phyloP scores from a whole-genome alignment of 2,797 vertebrate genomes.

The Labeo calbasu region DNA sequence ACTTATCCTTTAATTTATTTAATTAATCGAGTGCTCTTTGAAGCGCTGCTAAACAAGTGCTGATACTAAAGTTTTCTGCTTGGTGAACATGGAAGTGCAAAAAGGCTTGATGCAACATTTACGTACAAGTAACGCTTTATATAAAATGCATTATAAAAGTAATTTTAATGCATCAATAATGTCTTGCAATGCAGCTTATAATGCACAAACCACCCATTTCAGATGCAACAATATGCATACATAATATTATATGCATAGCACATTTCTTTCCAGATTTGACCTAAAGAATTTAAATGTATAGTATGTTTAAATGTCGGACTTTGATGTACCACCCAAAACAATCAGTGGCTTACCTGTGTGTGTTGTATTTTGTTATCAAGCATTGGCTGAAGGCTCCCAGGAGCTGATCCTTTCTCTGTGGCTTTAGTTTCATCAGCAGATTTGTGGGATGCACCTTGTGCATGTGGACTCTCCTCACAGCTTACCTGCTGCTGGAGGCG shows the following conservation, averaged over 20 bases:
- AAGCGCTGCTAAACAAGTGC: no score
- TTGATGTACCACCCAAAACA: not conserved
- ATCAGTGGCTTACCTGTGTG: slow-evolving; percentile 28
- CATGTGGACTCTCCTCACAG: slow-evolving; percentile 18
- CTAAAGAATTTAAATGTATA: not conserved
- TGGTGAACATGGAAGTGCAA: not conserved
- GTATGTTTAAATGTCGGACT: not conserved
- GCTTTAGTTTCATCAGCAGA: slow-evolving; percentile 28
- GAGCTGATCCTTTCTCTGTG: not conserved
- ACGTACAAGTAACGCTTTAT: not conserved
- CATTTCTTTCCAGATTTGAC: not conserved
- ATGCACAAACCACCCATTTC: no score
- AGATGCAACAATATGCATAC: no score
- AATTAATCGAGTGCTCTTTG: not conserved
- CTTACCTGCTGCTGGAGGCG: slow-evolving; percentile 71
- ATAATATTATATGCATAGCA: not conserved
- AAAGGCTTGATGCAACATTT: not conserved
- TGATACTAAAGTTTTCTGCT: no score
- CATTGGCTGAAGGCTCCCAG: not conserved
- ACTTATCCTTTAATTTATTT: no score
- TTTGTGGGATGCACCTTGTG: slow-evolving; percentile 55
- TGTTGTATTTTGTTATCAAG: slow-evolving; percentile 23
- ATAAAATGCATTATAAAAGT: not conserved
- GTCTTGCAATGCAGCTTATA: not conserved
- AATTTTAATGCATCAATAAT: not conserved